These are phyloP conservation scores for Tetragonula carbonaria DNA, from an alignment of 2,888 invertebrate species.

Conservation along the genomic window DNA sequence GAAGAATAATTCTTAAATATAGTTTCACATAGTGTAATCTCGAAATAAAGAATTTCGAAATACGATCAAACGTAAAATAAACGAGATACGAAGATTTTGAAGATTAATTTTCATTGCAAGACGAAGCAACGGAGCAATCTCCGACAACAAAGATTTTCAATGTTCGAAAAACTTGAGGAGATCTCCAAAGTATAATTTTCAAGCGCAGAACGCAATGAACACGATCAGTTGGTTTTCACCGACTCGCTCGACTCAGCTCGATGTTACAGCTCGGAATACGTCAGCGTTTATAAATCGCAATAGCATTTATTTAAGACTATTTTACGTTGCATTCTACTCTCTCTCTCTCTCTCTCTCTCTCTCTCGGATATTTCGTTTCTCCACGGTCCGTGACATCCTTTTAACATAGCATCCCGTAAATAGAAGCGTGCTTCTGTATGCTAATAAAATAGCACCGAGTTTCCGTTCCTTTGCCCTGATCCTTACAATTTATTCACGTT, in stretches of 20 bases:
- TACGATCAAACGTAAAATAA: too few species aligned
- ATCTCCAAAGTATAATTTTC: neutral
- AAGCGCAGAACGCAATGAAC: neutral
- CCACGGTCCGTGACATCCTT: neutral
- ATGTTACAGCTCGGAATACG: neutral
- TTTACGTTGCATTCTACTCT: neutral
- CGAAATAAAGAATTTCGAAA: too few species aligned
- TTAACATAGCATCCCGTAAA: slow-evolving; percentile 3
- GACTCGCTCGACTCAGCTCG: too few species aligned
- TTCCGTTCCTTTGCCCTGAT: slow-evolving; percentile 10
- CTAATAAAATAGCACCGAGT: slow-evolving; percentile 5
- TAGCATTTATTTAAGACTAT: neutral
- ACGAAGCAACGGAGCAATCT: too few species aligned
- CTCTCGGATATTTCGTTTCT: neutral
- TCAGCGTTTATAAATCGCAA: slow-evolving; percentile 9
- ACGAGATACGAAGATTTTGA: too few species aligned
- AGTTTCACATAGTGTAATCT: too few species aligned
- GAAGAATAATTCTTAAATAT: too few species aligned
- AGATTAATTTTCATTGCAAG: too few species aligned
- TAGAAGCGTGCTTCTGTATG: neutral
- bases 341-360: too few species aligned
- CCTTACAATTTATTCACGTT: slow-evolving; percentile 2
- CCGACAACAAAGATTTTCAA: too few species aligned
- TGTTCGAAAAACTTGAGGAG: too few species aligned
- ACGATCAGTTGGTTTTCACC: too few species aligned